Evolutionary conservation across 2,888 invertebrate species (phyloP), one percentile per base, ranked within the genome.

Genomic region (Carterocephalus palaemon): DNA sequence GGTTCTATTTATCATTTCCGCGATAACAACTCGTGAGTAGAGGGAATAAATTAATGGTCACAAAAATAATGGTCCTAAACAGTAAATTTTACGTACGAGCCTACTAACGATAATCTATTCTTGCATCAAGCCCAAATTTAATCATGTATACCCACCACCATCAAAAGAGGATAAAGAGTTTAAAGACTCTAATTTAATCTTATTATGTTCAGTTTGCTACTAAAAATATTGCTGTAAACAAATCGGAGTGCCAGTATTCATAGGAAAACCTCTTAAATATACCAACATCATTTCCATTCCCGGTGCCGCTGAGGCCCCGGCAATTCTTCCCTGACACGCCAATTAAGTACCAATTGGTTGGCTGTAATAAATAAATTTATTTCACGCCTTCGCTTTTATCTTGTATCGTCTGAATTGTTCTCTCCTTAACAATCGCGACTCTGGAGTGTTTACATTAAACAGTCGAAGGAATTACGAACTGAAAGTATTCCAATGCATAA

Each of bases 401-500:
- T 79, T 81, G 75, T 75, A 82, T 82, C 75, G 60, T 52, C 58
- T 58, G 72, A 64, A 79, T 78, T 80, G 75, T 82, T 76, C 71
- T 75, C 76, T 71, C 64, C 67, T 66, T 67, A 76, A 77, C 75
- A 75, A 75, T 72, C 65, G 72, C 67, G 56, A 61, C 62, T 70
- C 62, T 66, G n/a, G 63, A 64, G 66, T 74, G 69, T 75, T 74
- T 67, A 64, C 69, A 72, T 67, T 70, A 64, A 61, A 63, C 64
- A 67, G 62, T 56, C 58, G 53, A 58, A 62, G 72, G 66, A 72
- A 62, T 67, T 64, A 70, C 74, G 60, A 56, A 57, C 51, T 57
- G 56, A 56, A 57, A 61, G 48, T 51, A 57, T 56, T 49, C 46
- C 49, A 32, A 49, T 43, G 43, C 36, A 37, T 45, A 47, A 48